phyloP scores from a whole-genome alignment of 2,113 vertebrate species.

The Alectura lathami region DNA sequence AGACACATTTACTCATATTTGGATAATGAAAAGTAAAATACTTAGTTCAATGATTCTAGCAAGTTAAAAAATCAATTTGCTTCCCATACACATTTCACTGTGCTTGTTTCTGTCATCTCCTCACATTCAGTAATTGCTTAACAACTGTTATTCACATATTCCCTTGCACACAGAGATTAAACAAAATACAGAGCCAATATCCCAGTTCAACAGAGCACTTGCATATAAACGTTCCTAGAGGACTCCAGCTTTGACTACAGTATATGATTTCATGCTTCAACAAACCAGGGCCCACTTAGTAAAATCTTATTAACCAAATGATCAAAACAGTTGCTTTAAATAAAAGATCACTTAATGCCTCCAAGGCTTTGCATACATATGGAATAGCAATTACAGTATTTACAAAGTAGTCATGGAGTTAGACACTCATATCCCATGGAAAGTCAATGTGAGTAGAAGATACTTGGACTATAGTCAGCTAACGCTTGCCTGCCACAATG shows the following conservation, averaged over 20 bases:
- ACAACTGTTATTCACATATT: neutral
- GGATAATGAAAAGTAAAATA: neutral
- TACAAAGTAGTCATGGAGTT: neutral
- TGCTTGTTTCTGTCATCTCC: neutral
- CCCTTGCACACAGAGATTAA: conserved; percentile 2
- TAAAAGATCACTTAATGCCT: neutral
- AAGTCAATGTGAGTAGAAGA: neutral
- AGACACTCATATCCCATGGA: neutral
- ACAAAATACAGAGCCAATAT: neutral
- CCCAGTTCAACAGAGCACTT: conserved; percentile 1
- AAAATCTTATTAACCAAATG: neutral
- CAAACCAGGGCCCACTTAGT: neutral
- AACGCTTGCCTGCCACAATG: neutral
- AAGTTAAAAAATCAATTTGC: conserved; percentile 21
- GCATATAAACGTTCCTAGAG: neutral
- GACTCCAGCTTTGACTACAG: neutral
- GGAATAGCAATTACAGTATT: neutral
- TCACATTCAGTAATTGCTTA: neutral
- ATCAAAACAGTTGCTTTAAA: neutral
- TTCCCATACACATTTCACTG: conserved; percentile 1
- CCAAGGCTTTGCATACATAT: neutral
- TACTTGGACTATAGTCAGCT: neutral
- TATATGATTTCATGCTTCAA: neutral
- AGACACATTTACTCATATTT: neutral
- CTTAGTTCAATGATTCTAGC: neutral